phyloP scores from a whole-genome alignment of 2,113 vertebrate genomes.

The Upupa epops region DNA sequence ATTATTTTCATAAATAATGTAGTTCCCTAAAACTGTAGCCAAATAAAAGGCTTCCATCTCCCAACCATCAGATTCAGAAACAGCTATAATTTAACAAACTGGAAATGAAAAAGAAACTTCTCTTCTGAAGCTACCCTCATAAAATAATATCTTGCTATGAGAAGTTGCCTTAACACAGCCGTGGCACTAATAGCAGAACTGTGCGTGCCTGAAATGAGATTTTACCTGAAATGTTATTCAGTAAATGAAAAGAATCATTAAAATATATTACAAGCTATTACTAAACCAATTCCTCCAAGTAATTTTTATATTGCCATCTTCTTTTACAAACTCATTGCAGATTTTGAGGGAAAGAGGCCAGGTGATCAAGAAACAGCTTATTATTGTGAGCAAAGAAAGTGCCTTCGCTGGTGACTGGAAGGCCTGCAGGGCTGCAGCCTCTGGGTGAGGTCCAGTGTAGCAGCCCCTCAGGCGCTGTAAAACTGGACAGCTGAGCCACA shows the following conservation, averaged over 20 bases:
- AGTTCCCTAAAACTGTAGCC: constrained; percentile 45
- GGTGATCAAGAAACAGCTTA: not conserved
- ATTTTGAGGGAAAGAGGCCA: constrained; percentile 13
- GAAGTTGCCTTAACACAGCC: constrained; percentile 52
- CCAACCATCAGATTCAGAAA: constrained; percentile 55
- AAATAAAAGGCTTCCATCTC: constrained; percentile 55
- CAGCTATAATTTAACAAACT: constrained; percentile 34
- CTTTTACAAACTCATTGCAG: constrained; percentile 60
- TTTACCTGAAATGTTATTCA: constrained; percentile 56
- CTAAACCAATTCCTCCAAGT: constrained; percentile 54
- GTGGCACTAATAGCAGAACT: constrained; percentile 52
- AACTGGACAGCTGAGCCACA: not conserved
- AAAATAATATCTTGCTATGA: constrained; percentile 60
- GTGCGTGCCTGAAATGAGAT: constrained; percentile 41
- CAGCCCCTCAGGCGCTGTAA: not conserved
- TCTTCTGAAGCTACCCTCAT: constrained; percentile 41
- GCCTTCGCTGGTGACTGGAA: not conserved
- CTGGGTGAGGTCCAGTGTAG: not conserved
- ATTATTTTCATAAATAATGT: constrained; percentile 51
- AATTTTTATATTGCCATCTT: constrained; percentile 59
- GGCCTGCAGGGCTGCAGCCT: not conserved
- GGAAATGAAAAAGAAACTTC: constrained; percentile 46
- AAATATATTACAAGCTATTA: constrained; percentile 58
- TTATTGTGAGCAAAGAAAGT: not conserved
- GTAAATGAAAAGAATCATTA: constrained; percentile 72